phyloP scores from a whole-genome alignment of 2,113 vertebrate genomes.

The Naja naja region DNA sequence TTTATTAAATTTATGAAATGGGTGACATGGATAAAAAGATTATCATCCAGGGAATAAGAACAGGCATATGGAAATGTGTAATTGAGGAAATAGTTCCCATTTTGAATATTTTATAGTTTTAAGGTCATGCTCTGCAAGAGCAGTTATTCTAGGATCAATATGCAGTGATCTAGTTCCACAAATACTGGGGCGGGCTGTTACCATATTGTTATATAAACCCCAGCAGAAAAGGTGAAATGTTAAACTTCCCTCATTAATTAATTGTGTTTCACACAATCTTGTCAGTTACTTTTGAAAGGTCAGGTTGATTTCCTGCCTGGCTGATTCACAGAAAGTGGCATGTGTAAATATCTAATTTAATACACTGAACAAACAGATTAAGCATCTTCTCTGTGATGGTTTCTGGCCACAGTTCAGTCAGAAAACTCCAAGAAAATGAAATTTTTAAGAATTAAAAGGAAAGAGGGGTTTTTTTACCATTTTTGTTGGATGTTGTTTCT shows the following conservation, averaged over 20 bases:
- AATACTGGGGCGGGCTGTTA: constrained; percentile 5
- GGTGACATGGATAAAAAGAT: constrained; percentile 66
- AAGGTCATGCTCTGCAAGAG: not conserved
- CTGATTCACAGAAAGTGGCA: constrained; percentile 52
- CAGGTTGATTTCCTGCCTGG: constrained; percentile 41
- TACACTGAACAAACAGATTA: constrained; percentile 61
- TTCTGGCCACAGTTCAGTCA: constrained; percentile 42
- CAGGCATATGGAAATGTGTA: constrained; percentile 59
- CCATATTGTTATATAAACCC: constrained; percentile 24
- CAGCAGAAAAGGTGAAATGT: constrained; percentile 21
- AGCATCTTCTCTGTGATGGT: constrained; percentile 40
- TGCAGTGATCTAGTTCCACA: constrained; percentile 1
- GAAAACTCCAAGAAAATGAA: constrained; percentile 39
- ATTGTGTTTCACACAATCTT: constrained; percentile 43
- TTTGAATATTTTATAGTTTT: constrained; percentile 48
- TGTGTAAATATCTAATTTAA: constrained; percentile 61
- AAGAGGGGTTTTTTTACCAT: constrained; percentile 18
- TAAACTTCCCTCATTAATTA: constrained; percentile 60
- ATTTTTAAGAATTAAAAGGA: constrained; percentile 29
- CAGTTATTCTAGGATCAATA: constrained; percentile 37
- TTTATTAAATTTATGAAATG: constrained; percentile 68
- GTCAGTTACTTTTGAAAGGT: constrained; percentile 56
- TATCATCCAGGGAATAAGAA: constrained; percentile 66
- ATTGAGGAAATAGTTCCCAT: constrained; percentile 28
- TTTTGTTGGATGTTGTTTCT: not conserved